A percentile compares a stretch with the other conserved stretches of the same genome.
Conservation (phyloP, 37 sponge, comb jelly and placozoan species). For the Haliclona indistincta region DNA sequence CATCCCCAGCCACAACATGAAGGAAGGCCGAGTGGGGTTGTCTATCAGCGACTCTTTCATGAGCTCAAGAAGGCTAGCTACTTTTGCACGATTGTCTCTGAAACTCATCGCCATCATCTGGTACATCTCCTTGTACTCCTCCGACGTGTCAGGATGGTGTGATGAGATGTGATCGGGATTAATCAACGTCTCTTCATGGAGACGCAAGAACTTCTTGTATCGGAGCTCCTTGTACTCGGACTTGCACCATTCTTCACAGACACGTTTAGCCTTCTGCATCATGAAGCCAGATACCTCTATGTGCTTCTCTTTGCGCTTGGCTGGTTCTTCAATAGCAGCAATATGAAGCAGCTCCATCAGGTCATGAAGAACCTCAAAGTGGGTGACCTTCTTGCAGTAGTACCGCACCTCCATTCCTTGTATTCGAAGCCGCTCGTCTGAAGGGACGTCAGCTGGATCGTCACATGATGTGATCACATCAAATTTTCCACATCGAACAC, state of each 20-base stretch:
- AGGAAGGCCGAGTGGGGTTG: conserved; percentile 45
- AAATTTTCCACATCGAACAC: conserved; percentile 23
- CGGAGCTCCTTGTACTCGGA: conserved; percentile 53
- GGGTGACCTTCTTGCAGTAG: conserved; percentile 46
- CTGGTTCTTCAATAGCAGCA: conserved; percentile 52
- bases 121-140: conserved; percentile 71
- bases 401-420: conserved; percentile 21
- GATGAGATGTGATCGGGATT: background rate
- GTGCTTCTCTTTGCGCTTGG: conserved; percentile 20
- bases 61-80: conserved; percentile 31
- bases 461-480: conserved; percentile 19
- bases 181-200: conserved; percentile 47
- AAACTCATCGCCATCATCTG: conserved; percentile 54
- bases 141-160: conserved; percentile 5
- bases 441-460: conserved; percentile 14
- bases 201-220: conserved; percentile 36
- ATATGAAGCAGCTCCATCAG: conserved; percentile 70
- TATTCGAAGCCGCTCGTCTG: conserved; percentile 22
- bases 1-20: conserved; percentile 66
- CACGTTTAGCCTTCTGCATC: conserved; percentile 51
- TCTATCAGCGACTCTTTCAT: conserved; percentile 58
- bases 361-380: conserved; percentile 64
- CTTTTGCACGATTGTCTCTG: conserved; percentile 29
- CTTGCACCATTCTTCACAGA: conserved; percentile 77
- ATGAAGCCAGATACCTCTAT: conserved; percentile 49